Conservation (phyloP, 2,797 vertebrate species). For the Aphelocoma californica region DNA sequence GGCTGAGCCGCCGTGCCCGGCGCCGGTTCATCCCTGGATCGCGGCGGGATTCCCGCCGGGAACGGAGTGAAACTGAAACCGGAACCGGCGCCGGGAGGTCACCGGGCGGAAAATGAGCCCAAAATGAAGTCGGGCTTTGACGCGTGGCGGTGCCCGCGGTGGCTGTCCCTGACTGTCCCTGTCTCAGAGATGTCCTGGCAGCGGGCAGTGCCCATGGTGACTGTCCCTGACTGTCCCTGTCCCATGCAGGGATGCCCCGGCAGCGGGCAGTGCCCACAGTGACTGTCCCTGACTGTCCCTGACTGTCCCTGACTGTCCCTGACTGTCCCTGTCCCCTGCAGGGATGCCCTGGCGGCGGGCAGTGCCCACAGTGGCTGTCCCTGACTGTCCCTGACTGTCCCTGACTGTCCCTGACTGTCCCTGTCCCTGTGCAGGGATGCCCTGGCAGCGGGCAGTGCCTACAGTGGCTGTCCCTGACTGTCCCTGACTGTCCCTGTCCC, state of each 20-base stretch:
- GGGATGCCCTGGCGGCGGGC: rapidly evolving
- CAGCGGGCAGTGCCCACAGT: too few species aligned
- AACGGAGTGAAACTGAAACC: not conserved
- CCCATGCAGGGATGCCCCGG: not conserved
- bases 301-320: too few species aligned
- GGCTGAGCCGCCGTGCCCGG: too few species aligned
- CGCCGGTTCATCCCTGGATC: not conserved
- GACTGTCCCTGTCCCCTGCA: too few species aligned
- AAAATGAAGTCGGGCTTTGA: not conserved
- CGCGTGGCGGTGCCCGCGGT: not conserved
- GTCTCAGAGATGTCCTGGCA: too few species aligned
- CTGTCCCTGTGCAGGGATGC: not conserved
- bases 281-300: too few species aligned
- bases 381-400: not conserved
- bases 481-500: not conserved
- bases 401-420: not conserved
- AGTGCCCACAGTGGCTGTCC: not conserved
- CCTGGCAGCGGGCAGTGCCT: not conserved
- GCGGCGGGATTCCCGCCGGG: not conserved
- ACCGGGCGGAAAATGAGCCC: not conserved
- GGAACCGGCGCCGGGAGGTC: not conserved
- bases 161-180: too few species aligned
- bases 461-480: not conserved
- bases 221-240: not conserved
- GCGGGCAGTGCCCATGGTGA: too few species aligned